A percentile compares a stretch with the other conserved stretches of the same genome.
Evolutionary conservation across 2,888 invertebrate genomes (phyloP).

Genomic region (Acrocyrtus sp.): DNA sequence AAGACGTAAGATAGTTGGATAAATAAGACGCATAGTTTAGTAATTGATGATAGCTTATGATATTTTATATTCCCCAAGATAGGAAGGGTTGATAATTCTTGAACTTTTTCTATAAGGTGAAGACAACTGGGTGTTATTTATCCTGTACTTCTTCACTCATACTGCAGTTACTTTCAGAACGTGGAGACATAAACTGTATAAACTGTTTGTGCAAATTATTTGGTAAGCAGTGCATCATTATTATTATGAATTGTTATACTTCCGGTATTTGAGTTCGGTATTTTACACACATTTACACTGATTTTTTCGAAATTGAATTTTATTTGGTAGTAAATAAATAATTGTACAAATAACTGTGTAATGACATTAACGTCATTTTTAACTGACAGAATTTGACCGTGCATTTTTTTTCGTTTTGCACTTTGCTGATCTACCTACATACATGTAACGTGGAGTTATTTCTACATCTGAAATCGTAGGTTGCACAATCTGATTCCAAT

Average conservation of each 20-base stretch:
- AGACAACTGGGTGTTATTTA: slow-evolving; percentile 38
- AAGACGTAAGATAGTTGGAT: slow-evolving; percentile 50
- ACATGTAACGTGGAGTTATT: too few relatives aligned
- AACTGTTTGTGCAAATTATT: too few relatives aligned
- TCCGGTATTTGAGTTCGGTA: too few relatives aligned
- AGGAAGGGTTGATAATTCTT: background rate
- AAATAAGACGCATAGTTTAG: background rate
- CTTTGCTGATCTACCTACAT: too few relatives aligned
- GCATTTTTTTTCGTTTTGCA: too few relatives aligned
- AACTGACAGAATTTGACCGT: too few relatives aligned
- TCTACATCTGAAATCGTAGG: too few relatives aligned
- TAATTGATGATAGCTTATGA: background rate
- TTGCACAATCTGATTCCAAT: too few relatives aligned
- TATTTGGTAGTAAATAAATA: background rate
- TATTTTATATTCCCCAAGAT: background rate
- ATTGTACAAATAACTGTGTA: background rate
- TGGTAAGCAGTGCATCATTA: too few relatives aligned
- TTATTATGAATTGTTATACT: too few relatives aligned
- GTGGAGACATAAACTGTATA: slow-evolving; percentile 38
- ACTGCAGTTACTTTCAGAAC: slow-evolving; percentile 58
- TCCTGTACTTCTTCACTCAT: slow-evolving; percentile 58
- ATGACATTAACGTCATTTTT: too few relatives aligned
- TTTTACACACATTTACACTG: too few relatives aligned
- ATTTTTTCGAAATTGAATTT: slow-evolving; percentile 5
- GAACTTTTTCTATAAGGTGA: slow-evolving; percentile 26